Base-by-base conservation (phyloP, 2,888 invertebrate species). In the Lottia scabra region DNA sequence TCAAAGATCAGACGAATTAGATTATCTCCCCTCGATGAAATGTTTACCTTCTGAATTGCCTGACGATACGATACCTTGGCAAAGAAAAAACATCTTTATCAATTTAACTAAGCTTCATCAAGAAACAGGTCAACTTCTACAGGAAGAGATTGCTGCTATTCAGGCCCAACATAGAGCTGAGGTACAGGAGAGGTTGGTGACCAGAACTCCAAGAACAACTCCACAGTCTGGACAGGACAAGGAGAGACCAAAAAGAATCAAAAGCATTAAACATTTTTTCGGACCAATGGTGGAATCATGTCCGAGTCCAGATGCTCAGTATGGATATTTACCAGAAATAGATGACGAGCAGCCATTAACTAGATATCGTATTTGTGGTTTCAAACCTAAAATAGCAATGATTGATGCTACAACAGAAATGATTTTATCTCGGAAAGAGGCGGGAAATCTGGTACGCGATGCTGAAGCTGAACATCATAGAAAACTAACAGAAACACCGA, bases 191-290 rank as follows among this genome's bases (percentile, higher is more conserved):
- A 65, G 30, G 44, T 8, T 38, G 38, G 38, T 26, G 19, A 62
- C 43, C 30, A 80, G 71, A 63, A 27, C 71, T 26, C 77, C 76
- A 30, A 46, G 72, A 10, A 44, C n/a, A n/a, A n/a, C 67, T 12
- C 67, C 67, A 38, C 69, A 68, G 10, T 23, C 19, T 71, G 26
- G 68, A 65, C 48, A 65, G 16, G 76, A 74, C 48, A 81, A 71
- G 73, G 77, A 76, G 64, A 74, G 74, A 64, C 73, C 75, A 13
- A 82, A 78, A 68, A 79, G 70, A 67, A 80, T 85, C 27, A 85
- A 83, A 75, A 83, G 80, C 78, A 81, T 85, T 19, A 85, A 82
- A 71, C 86, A 87, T 67, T 87, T 87, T 71, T 88, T 88, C 75
- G 87, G 87, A 26, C 87, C 87, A 13, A 80, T 87, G 15, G 82